A percentile compares a stretch with the other conserved stretches of the same genome.
Conservation (phyloP, 1,140 invertebrate species). For the Neodiprion lecontei region DNA sequence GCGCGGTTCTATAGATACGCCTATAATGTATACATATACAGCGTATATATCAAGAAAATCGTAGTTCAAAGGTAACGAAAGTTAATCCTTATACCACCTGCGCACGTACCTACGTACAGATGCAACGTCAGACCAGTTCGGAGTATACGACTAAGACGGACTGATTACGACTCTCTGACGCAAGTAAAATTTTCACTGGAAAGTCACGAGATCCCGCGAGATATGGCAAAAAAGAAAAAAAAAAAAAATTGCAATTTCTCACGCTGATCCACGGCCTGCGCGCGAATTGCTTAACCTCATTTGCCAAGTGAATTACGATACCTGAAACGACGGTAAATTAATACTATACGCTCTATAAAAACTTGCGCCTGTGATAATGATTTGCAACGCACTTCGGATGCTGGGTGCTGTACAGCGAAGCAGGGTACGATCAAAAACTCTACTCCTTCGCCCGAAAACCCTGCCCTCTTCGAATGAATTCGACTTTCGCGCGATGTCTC, state of each 20-base stretch:
- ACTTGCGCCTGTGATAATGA: slow-evolving; percentile 44
- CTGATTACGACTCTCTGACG: slow-evolving; percentile 1
- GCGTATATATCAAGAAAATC: background rate
- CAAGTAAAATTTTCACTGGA: slow-evolving; percentile 3
- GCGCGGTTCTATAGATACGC: background rate
- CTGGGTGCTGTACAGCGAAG: background rate
- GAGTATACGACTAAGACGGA: background rate
- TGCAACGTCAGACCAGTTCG: background rate
- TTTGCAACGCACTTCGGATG: slow-evolving; percentile 32
- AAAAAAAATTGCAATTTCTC: background rate
- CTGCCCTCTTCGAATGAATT: too few relatives aligned
- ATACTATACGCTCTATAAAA: slow-evolving; percentile 44
- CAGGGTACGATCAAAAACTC: too few relatives aligned
- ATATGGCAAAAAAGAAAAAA: background rate
- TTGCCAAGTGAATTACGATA: slow-evolving; percentile 25
- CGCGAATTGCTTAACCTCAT: slow-evolving; percentile 2
- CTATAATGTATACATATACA: background rate
- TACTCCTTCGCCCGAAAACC: too few relatives aligned
- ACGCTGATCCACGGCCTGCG: background rate
- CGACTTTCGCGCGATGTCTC: too few relatives aligned
- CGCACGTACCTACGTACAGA: background rate
- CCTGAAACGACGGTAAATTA: slow-evolving; percentile 38
- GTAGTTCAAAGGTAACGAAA: slow-evolving; percentile 7
- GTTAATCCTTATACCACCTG: slow-evolving; percentile 4
- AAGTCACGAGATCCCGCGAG: background rate